Evolutionary conservation across 2,113 vertebrate species (phyloP).

Genomic region (Oriolus oriolus): DNA sequence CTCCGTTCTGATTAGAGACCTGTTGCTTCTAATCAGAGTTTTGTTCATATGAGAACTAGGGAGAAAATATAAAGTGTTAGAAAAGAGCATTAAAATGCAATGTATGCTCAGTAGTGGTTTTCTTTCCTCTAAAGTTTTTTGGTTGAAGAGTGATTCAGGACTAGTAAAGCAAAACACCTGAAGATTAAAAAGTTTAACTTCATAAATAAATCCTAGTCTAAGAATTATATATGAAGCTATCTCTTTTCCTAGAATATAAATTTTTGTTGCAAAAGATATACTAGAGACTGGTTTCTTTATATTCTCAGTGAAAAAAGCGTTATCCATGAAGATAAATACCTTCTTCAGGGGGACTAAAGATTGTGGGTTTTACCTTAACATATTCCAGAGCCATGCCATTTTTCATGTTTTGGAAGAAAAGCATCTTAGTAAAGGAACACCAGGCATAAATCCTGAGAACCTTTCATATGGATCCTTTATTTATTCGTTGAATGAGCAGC

Average conservation of each 20-base stretch:
- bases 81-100: background rate
- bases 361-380: background rate
- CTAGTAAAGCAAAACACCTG: background rate
- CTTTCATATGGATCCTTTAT: background rate
- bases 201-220: background rate
- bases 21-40: background rate
- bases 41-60: background rate
- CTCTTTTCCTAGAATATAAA: background rate
- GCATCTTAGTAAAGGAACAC: background rate
- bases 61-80: background rate
- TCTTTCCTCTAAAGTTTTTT: background rate
- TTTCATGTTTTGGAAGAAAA: background rate
- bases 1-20: background rate
- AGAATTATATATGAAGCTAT: background rate
- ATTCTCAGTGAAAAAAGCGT: background rate
- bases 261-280: background rate
- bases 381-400: background rate
- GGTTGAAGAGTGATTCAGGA: background rate
- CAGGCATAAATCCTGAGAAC: background rate
- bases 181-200: background rate
- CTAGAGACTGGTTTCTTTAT: background rate
- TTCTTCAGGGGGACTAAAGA: background rate
- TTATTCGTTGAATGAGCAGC: background rate
- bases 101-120: background rate
- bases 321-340: background rate